Conservation (phyloP, 2,888 invertebrate species). For the Ellobium chinense region DNA sequence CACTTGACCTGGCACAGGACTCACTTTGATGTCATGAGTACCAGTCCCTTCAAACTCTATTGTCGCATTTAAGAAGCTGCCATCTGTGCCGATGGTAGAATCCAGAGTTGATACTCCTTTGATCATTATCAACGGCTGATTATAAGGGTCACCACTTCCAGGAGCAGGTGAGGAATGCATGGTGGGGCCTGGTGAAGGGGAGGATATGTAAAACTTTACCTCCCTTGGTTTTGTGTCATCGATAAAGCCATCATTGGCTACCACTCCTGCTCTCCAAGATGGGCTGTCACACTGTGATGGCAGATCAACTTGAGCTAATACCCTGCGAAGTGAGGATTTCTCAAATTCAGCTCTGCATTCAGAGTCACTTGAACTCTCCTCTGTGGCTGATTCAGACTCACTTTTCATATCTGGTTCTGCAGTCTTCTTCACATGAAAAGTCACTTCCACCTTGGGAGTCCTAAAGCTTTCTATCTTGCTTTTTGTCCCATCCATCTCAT, state of each 20-base stretch:
- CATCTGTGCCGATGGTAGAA: slow-evolving; percentile 32
- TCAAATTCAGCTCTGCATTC: background rate
- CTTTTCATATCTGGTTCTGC: background rate
- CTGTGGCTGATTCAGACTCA: background rate
- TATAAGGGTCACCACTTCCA: background rate
- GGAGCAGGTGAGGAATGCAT: slow-evolving; percentile 40
- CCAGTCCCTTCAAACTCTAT: slow-evolving; percentile 35
- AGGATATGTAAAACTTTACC: slow-evolving; percentile 29
- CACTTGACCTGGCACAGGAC: background rate
- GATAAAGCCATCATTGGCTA: background rate
- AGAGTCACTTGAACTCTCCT: background rate
- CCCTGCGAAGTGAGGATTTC: background rate
- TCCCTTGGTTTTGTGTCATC: background rate
- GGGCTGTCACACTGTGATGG: background rate
- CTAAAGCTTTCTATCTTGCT: background rate
- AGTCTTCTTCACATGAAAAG: background rate
- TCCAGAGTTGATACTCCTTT: slow-evolving; percentile 34
- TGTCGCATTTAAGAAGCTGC: slow-evolving; percentile 31
- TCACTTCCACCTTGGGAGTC: background rate
- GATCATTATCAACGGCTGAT: slow-evolving; percentile 23
- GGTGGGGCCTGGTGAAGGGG: slow-evolving; percentile 34
- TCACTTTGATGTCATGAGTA: background rate
- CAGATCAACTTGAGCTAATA: background rate
- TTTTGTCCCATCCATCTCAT: background rate
- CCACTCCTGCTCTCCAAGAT: background rate